A percentile compares a stretch with the other conserved stretches of the same genome.
phyloP scores from a whole-genome alignment of 2,113 vertebrate genomes.

The Puffinus mauretanicus region DNA sequence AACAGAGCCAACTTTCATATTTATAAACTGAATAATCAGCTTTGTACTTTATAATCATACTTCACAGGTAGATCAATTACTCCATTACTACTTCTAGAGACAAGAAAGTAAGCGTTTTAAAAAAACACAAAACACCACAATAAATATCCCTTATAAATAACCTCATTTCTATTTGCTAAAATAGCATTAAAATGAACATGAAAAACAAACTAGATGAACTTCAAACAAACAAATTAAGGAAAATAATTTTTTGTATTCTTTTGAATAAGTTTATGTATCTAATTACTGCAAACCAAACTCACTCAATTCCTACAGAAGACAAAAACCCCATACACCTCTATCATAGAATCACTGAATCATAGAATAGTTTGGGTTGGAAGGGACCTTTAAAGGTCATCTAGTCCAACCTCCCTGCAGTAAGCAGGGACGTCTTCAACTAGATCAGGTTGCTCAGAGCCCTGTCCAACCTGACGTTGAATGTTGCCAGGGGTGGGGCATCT shows the following conservation, averaged over 20 bases:
- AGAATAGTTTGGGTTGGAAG: too few species aligned
- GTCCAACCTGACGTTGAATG: too few species aligned
- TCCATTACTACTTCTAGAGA: constrained; percentile 3
- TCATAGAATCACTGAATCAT: too few species aligned
- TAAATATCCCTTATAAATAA: too few species aligned
- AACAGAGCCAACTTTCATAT: neutral
- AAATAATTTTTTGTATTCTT: neutral
- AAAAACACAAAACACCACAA: neutral
- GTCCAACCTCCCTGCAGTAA: too few species aligned
- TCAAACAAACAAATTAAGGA: neutral
- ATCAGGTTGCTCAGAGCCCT: too few species aligned
- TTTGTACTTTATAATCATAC: constrained; percentile 2
- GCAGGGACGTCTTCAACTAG: too few species aligned
- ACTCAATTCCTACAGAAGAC: neutral
- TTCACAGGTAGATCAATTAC: constrained; percentile 39
- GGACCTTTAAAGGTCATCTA: too few species aligned
- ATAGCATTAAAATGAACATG: neutral
- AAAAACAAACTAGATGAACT: neutral
- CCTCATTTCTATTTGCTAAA: too few species aligned
- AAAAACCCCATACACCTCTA: neutral
- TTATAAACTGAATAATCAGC: constrained; percentile 23
- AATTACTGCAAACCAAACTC: neutral
- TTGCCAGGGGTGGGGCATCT: too few species aligned
- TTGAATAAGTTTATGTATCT: constrained; percentile 20
- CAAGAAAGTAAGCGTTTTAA: neutral